Evolutionary conservation across 92 coral and sea anemone genomes (phyloP), one percentile per base, ranked within the genome.

Genomic region (Micromussa lordhowensis): DNA sequence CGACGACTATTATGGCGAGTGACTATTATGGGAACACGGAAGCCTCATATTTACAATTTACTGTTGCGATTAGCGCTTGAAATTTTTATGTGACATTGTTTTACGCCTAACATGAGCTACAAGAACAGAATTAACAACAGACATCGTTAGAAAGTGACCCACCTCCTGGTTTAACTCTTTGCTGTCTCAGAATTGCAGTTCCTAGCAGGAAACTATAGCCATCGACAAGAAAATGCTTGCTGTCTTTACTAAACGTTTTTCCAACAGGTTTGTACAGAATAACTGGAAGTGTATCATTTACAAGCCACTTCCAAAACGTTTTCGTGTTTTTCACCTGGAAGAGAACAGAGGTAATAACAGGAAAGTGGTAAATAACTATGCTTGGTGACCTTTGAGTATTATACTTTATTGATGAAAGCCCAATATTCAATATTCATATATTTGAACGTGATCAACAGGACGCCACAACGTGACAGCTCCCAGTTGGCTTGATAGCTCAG

Each of bases 141-240:
- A 2, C 21, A 16, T 30, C 19, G 16, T 28, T 19, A n/a, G 1
- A 16, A 76, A 54, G 19, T 35, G 57, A 71, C 57, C 48, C 77
- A 92, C 95, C 85, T 78, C 82, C 85, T 84, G 89, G 82, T 49
- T 32, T 55, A 21, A 88, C 68, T 38, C 96, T 92, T 31, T 90
- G 90, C 53, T 93, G 96, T 61, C 96, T 79, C 29, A 93, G 85
- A 11, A 93, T 93, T n/a, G 96, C 94, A 22, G 88, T 87, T 58
- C 96, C 96, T 38, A 93, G 87, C 68, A 91, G 44, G 14, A 78
- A 79, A 10, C 88, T 89, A 85, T 81, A 90, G 53, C 90, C 93
- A 63, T 93, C 96, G 31, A 78, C 38, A 22, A 89, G 82, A 48
- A 89, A 72, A 68, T 44, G 91, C 34, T 31, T 86, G 79, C 69